Evolutionary conservation across 2,797 vertebrate genomes (phyloP), one percentile per base, ranked within the genome.

Genomic region (Xenops minutus): DNA sequence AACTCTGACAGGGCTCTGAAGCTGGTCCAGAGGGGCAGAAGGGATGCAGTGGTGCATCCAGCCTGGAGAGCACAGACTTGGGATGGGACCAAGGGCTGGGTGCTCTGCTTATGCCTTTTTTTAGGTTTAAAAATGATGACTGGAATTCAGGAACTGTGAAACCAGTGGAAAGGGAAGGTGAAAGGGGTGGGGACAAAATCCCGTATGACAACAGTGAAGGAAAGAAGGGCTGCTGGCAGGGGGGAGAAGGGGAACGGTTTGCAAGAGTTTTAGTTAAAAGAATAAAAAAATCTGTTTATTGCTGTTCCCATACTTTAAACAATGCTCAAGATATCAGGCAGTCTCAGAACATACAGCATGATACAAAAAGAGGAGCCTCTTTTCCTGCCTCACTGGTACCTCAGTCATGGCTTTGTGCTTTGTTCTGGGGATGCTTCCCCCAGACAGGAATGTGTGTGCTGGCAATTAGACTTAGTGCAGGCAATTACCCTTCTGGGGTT

Each of bases 401-500:
- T 80, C 80, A 23, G 83, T 61, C 56, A n/a, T 2, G 24, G 66
- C 66, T 95, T 59, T 63, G 81, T 58, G n/a, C 85, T 92, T 75
- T 83, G 55, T 92, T 88, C 58, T 55, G 62, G 76, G 66, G 76
- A 89, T 81, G 76, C 63, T 74, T 94, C 52, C 87, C 36, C 32
- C 51, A 84, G 84, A 71, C 6, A 8, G 49, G 32, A 72, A 69
- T 34, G 8, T 29, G 27, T 27, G 51, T 61, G 46, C 58, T 86
- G 55, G 89, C 88, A 91, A 79, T 92, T 73, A 81, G 73, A 90
- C 62, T 54, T 58, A 89, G 85, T 7, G 1, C 76, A 93, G 79
- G 55, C 88, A 92, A 78, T 92, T 94, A 86, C 7, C 7, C 80
- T 78, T 90, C 73, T 90, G 85, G 83, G 85, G 63, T 80, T 91